Evolutionary conservation across 2,797 vertebrate genomes (phyloP), one percentile per base, ranked within the genome.

Genomic region (Myripristis murdjan): DNA sequence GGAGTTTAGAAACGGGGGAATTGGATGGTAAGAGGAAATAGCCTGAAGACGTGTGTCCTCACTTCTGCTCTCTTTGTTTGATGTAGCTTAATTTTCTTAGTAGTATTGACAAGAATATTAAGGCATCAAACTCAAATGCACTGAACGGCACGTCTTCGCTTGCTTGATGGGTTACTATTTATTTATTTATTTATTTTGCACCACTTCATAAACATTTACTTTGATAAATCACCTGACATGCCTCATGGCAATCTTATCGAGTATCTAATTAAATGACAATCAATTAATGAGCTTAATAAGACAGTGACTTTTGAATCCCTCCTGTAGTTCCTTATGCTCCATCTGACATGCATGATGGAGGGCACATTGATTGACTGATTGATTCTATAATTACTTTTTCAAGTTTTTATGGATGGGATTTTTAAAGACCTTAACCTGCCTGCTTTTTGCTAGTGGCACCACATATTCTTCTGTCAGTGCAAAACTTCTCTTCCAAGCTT

Each of bases 231-330:
- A 56, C 60, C 66, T 73, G 43, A 79, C 47, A 15, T 55, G 62
- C 44, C 67, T 57, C 37, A 14, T 65, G 24, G 52, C 41, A 63
- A 28, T 64, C 58, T 64, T 35, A 73, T 41, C 60, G 58, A 67
- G 44, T 72, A 54, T 70, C 49, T 77, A 68, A 73, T 77, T 33
- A 85, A 75, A 71, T 56, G 60, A 80, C 59, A 71, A 61, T 74
- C 4, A 75, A 64, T 47, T 76, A 85, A 75, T 73, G 35, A 53
- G 63, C 74, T 72, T 68, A 73, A 79, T 70, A 46, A 5, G n/a
- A n/a, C n/a, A 35, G 4, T 1, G 37, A 16, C 10, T 20, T 3
- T 16, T 20, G 63, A 43, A 75, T 63, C 64, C 16, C 46, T 10
- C 73, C 77, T 61, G 72, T 66, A 75, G 73, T 37, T 80, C 33